Evolutionary conservation across 92 coral and sea anemone species (phyloP).

Genomic region (Epizoanthus ramosus): DNA sequence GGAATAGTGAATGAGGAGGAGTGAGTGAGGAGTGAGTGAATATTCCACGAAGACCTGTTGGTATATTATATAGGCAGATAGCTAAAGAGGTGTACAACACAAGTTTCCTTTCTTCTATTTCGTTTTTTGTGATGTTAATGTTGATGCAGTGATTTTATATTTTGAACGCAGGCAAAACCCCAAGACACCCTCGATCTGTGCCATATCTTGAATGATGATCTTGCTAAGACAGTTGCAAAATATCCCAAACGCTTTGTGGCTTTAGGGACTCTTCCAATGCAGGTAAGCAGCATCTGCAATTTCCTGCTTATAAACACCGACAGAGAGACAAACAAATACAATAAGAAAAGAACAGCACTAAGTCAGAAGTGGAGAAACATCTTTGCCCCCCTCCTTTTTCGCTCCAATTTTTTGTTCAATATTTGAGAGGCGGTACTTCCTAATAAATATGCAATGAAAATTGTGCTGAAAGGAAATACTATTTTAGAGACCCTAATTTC

Average conservation of each 20-base stretch:
- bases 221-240: constrained; percentile 85
- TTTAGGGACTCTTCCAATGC: constrained; percentile 97
- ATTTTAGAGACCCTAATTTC: too few relatives aligned
- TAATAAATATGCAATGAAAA: too few relatives aligned
- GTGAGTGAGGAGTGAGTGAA: too few relatives aligned
- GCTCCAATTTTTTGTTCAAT: too few relatives aligned
- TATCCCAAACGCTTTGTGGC: constrained; percentile 94
- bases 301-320: background rate
- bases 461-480: too few relatives aligned
- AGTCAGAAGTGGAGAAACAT: background rate
- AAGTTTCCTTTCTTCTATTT: too few relatives aligned
- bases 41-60: too few relatives aligned
- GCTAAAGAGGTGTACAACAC: background rate
- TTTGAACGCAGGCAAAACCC: constrained; percentile 82
- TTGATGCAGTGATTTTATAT: background rate
- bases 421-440: too few relatives aligned
- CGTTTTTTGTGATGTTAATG: background rate
- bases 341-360: background rate
- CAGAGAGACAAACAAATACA: background rate
- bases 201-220: constrained; percentile 84
- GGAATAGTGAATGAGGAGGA: too few relatives aligned
- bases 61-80: too few relatives aligned
- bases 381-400: too few relatives aligned
- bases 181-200: constrained; percentile 95
- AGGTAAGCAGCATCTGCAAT: constrained; percentile 50